Conservation (phyloP, 1,140 invertebrate species). For the Ylistrum balloti region DNA sequence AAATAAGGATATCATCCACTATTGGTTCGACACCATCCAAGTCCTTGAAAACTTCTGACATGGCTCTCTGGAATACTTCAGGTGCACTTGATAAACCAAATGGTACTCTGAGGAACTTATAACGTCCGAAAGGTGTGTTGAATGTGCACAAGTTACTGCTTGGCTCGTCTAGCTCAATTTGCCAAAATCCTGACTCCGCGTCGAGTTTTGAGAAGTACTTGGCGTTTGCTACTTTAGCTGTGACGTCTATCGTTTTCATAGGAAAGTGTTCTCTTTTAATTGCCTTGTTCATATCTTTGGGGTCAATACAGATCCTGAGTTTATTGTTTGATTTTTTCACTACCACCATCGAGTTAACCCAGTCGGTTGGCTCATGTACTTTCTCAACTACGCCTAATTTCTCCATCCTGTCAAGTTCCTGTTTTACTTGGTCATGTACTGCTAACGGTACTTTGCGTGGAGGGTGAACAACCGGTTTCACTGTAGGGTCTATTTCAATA, state of each 20-base stretch:
- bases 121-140: conserved; percentile 56
- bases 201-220: conserved; percentile 55
- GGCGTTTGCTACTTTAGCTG: conserved; percentile 44
- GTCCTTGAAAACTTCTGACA: conserved; percentile 59
- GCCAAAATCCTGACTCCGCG: conserved; percentile 57
- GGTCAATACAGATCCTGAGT: conserved; percentile 70
- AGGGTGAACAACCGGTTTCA: conserved; percentile 56
- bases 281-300: conserved; percentile 68
- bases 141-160: no score
- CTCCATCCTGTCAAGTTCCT: conserved; percentile 51
- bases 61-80: conserved; percentile 54
- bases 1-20: conserved; percentile 57
- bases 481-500: conserved; percentile 45
- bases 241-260: conserved; percentile 53
- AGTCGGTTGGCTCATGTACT: conserved; percentile 46
- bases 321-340: conserved; percentile 55
- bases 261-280: no score
- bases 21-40: conserved; percentile 61
- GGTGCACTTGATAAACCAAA: conserved; percentile 77
- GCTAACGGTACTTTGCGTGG: conserved; percentile 52
- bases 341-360: conserved; percentile 55
- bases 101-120: conserved; percentile 70
- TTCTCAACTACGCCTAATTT: neutral
- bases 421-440: conserved; percentile 48
- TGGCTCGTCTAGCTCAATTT: no score